Evolutionary conservation across 2,113 vertebrate species (phyloP).

Genomic region (Peromyscus leucopus): DNA sequence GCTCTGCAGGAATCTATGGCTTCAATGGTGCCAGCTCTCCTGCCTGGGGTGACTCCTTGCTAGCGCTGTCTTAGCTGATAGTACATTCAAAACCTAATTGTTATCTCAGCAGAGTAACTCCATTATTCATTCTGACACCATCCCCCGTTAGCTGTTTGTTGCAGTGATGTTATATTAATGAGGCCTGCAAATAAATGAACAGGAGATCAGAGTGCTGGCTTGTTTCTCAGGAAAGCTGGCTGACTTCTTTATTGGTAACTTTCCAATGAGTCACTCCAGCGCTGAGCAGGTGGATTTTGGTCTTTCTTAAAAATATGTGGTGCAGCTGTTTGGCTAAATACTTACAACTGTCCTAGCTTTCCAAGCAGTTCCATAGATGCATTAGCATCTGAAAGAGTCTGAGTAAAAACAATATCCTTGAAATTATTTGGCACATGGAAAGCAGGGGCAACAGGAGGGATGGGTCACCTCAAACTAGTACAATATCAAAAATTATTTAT

Average conservation of each 20-base stretch:
- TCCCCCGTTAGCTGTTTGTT: conserved; percentile 89
- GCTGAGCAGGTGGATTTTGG: conserved; percentile 55
- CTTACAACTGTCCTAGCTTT: background rate
- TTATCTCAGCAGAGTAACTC: conserved; percentile 89
- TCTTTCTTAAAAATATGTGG: conserved; percentile 35
- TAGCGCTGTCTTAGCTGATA: conserved; percentile 86
- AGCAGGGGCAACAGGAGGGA: background rate
- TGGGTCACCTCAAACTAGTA: background rate
- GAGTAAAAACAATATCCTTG: background rate
- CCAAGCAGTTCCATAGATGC: background rate
- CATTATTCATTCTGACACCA: conserved; percentile 90
- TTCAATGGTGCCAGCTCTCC: conserved; percentile 71
- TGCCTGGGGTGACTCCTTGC: conserved; percentile 81
- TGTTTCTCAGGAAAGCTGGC: conserved; percentile 81
- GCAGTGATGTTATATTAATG: conserved; percentile 91
- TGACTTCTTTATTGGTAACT: conserved; percentile 83
- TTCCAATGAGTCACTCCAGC: conserved; percentile 75
- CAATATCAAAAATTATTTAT: background rate
- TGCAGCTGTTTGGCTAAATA: conserved; percentile 46
- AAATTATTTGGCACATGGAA: background rate
- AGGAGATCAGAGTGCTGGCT: conserved; percentile 86
- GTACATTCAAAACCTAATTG: conserved; percentile 89
- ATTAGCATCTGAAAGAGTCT: background rate
- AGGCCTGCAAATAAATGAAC: conserved; percentile 89
- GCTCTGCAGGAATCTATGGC: conserved; percentile 78